Evolutionary conservation across 2,113 vertebrate genomes (phyloP).

Genomic region (Zeus faber): DNA sequence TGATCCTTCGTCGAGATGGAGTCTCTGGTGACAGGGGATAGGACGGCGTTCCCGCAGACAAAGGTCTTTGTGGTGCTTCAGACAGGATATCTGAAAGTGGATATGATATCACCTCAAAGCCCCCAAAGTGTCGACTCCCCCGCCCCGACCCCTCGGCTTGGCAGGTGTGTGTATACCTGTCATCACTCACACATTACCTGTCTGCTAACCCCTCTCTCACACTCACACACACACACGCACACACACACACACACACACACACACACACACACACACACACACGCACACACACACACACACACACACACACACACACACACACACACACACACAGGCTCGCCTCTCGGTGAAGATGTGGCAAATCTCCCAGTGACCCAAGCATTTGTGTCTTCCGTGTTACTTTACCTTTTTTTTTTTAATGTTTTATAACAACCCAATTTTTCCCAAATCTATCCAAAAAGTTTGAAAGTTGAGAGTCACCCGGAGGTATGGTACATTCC

Average conservation of each 20-base stretch:
- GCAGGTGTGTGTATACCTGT: slow-evolving; percentile 40
- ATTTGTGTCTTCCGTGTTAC: too few species aligned
- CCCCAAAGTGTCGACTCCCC: slow-evolving; percentile 17
- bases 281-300: not conserved
- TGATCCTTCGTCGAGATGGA: too few species aligned
- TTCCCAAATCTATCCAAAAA: too few species aligned
- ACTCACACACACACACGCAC: slow-evolving; percentile 20
- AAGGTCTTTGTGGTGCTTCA: slow-evolving; percentile 28
- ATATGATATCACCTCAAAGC: slow-evolving; percentile 18
- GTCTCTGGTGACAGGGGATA: too few species aligned
- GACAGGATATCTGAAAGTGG: slow-evolving; percentile 11
- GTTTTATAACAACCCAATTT: too few species aligned
- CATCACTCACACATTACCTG: slow-evolving; percentile 39
- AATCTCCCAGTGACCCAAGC: too few species aligned
- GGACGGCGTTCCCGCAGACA: slow-evolving; percentile 4
- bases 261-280: slow-evolving; percentile 1
- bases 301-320: slow-evolving; percentile 5
- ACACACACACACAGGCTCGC: not conserved
- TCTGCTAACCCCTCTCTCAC: not conserved
- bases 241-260: not conserved
- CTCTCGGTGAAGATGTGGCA: too few species aligned
- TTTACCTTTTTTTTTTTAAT: too few species aligned
- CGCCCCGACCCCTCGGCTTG: slow-evolving; percentile 14
- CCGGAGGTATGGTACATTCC: too few species aligned
- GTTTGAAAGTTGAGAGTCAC: too few species aligned